Evolutionary conservation across 2,113 vertebrate species (phyloP).

Genomic region (Cryptotis parvus): DNA sequence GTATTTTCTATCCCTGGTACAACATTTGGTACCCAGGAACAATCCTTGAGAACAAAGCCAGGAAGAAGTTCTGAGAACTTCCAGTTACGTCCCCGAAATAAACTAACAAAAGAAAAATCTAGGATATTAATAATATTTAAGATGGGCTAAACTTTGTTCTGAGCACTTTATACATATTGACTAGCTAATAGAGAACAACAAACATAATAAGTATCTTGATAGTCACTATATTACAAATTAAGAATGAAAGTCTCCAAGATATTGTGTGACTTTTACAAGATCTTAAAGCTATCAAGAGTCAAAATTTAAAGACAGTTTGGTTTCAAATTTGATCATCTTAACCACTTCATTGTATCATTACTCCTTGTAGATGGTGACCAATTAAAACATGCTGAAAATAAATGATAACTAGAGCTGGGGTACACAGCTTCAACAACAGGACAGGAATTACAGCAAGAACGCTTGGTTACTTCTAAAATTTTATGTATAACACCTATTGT

Average conservation of each 20-base stretch:
- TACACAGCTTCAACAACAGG: not conserved
- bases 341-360: not conserved
- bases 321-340: not conserved
- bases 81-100: no score
- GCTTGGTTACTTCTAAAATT: not conserved
- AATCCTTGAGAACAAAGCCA: no score
- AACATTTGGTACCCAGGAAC: not conserved
- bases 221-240: not conserved
- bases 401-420: not conserved
- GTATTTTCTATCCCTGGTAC: not conserved
- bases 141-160: not conserved
- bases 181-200: not conserved
- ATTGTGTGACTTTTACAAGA: not conserved
- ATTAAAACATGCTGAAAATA: not conserved
- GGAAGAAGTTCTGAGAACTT: no score
- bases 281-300: not conserved
- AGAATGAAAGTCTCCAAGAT: not conserved
- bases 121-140: not conserved
- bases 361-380: not conserved
- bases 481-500: not conserved
- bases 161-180: not conserved
- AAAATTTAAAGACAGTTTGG: not conserved
- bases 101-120: no score
- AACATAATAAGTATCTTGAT: not conserved
- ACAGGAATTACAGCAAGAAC: not conserved